Evolutionary conservation across 2,113 vertebrate genomes (phyloP), one percentile per base, ranked within the genome.

Genomic region (Antechinus stuartii): DNA sequence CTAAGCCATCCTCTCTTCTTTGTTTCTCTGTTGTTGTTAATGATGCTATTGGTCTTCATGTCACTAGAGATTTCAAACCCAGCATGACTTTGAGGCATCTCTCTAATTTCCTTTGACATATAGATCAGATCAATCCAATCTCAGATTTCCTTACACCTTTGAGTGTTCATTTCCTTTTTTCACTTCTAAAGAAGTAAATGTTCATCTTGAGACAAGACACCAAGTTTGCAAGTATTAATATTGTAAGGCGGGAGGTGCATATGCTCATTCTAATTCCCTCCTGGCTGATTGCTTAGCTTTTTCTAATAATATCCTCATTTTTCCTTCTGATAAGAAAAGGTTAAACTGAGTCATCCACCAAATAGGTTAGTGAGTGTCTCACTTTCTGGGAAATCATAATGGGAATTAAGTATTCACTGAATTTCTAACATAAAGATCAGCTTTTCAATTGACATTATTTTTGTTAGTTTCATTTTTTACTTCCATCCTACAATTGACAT

Each of bases 41-140:
- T 91, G 27, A 90, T 55, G 52, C 27, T 14, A 30, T 42, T 89
- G 24, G 61, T 94, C 26, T 57, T 95, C 24, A 25, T 94, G 52
- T 53, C 92, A 95, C 49, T 55, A 84, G 92, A 95, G 84, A 94
- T 94, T 95, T 93, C 30, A 54, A 14, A 23, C 46, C 95, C 84
- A 25, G 19, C 54, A 24, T 92, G 53, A 94, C 93, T 93, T 89
- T 93, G 55, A 93, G 49, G 93, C 49, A 2, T 46, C 56, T 56
- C 94, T 50, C 76, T 96, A 93, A 94, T 94, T 95, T 11, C 42
- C 24, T 94, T 92, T 95, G 89, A 95, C 56, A 53, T 91, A 91
- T 2, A 9, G 35, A 94, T 90, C 96, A 54, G 24, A 95, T 91
- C 61, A 55, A 95, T 35, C 47, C 0, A 12, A 27, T 54, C n/a